Base-by-base conservation (phyloP, 2,888 invertebrate genomes). In the Melinaea menophilus region DNA sequence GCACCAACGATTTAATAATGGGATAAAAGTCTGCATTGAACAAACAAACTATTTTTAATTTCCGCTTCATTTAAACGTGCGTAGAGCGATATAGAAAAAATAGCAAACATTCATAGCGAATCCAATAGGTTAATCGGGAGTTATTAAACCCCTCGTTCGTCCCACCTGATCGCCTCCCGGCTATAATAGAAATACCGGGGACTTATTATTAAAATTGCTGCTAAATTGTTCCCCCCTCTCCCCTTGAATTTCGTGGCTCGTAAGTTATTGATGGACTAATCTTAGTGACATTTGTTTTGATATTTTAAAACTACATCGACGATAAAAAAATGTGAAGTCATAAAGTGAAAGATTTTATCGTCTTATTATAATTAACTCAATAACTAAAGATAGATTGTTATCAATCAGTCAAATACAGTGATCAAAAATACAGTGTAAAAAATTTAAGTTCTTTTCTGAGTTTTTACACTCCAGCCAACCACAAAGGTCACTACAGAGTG, bases 121-220 rank as follows among this genome's bases (percentile, higher is more conserved):
- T 89, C 88, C 90, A 90, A 90, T 90, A 90, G 87, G 89, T 88
- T 88, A 90, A 90, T 90, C 86, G 83, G 79, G 81, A 88, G 89
- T 90, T 90, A 90, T 90, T 90, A 90, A 90, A 89, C 88, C 86
- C 86, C 82, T 80, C 82, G 80, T 78, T 76, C 79, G 80, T 73
- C 85, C 88, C 87, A 90, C 89, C 90, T 90, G 90, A 90, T 90
- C 85, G 88, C 83, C 85, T 81, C 83, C 82, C 82, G 76, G 87
- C 85, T 86, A 88, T 91, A 90, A 91, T 90, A 90, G 90, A 89
- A 91, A 91, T 91, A 83, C 91, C 91, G 77, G 81, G 83, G 88
- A 87, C 90, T 91, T 91, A 91, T 91, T 91, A 91, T 91, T 91
- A 91, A 91, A 91, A 91, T 91, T 91, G 90, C 91, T 91, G 88